These are phyloP conservation scores for Therioaphis trifolii DNA, from an alignment of 2,888 invertebrate species.

Conservation along the genomic window DNA sequence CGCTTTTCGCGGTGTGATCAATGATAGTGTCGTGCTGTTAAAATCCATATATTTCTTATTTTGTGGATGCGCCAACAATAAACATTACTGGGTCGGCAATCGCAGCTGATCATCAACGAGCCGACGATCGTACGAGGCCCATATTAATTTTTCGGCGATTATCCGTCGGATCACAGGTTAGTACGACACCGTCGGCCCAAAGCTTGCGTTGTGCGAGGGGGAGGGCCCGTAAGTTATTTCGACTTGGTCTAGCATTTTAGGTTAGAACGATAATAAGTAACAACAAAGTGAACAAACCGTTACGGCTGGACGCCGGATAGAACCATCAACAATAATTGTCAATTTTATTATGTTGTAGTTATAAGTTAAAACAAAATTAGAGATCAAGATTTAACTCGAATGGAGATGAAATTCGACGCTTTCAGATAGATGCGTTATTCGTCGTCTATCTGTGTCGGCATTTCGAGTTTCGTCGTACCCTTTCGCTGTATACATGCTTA, in stretches of 20 bases:
- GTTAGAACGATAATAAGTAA: neutral
- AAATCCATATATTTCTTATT: neutral
- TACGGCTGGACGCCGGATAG: neutral
- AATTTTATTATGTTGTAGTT: no score
- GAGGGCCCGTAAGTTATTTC: neutral
- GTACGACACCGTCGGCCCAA: neutral
- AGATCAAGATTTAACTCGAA: no score
- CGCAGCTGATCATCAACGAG: neutral
- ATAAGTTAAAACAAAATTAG: no score
- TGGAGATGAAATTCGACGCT: no score
- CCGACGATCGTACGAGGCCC: neutral
- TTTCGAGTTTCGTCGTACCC: no score
- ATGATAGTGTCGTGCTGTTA: constrained; percentile 7
- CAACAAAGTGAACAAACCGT: neutral
- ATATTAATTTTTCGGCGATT: neutral
- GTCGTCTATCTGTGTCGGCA: no score
- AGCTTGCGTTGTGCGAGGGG: neutral
- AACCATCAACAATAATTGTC: neutral
- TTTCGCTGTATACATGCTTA: no score
- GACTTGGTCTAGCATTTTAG: constrained; percentile 10
- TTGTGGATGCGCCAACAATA: constrained; percentile 1
- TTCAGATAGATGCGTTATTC: no score
- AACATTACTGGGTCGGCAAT: neutral
- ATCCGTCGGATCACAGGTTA: constrained; percentile 1
- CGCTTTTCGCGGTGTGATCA: constrained; percentile 23